A percentile compares a stretch with the other conserved stretches of the same genome.
Evolutionary conservation across 2,888 invertebrate genomes (phyloP).

Genomic region (Perithous albicinctus): DNA sequence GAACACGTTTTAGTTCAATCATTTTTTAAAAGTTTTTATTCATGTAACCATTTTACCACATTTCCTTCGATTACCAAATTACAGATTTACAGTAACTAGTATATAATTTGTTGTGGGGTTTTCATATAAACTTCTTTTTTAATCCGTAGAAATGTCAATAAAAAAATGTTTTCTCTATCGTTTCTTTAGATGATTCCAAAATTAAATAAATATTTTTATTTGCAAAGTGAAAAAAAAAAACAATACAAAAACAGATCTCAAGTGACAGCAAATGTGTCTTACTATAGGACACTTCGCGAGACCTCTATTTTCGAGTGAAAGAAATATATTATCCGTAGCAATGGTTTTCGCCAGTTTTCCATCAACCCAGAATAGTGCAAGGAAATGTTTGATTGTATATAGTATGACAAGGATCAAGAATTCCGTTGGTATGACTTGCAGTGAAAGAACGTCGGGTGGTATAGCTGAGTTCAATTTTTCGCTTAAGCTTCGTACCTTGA

Average conservation of each 20-base stretch:
- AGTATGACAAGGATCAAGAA: constrained; percentile 11
- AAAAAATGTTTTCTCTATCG: not conserved
- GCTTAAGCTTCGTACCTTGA: constrained; percentile 20
- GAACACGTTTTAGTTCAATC: not conserved
- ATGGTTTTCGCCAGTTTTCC: not conserved
- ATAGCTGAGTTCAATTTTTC: constrained; percentile 30
- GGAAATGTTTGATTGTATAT: not conserved
- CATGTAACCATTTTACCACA: not conserved
- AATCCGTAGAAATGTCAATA: too few relatives aligned
- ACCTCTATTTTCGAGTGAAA: not conserved
- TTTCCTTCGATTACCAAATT: too few relatives aligned
- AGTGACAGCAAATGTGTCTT: too few relatives aligned
- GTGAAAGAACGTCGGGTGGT: constrained; percentile 15
- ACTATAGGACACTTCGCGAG: not conserved
- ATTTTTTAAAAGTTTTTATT: not conserved
- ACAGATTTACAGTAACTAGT: not conserved
- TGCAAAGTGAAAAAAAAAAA: too few relatives aligned
- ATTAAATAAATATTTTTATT: too few relatives aligned
- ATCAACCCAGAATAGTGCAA: not conserved
- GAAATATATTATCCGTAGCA: not conserved
- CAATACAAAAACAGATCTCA: too few relatives aligned
- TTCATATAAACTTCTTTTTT: too few relatives aligned
- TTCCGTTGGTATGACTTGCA: not conserved
- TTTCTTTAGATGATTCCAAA: too few relatives aligned
- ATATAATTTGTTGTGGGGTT: too few relatives aligned